A percentile compares a stretch with the other conserved stretches of the same genome.
phyloP scores from a whole-genome alignment of 1,140 invertebrate genomes.

The Geopemphigus sp. region DNA sequence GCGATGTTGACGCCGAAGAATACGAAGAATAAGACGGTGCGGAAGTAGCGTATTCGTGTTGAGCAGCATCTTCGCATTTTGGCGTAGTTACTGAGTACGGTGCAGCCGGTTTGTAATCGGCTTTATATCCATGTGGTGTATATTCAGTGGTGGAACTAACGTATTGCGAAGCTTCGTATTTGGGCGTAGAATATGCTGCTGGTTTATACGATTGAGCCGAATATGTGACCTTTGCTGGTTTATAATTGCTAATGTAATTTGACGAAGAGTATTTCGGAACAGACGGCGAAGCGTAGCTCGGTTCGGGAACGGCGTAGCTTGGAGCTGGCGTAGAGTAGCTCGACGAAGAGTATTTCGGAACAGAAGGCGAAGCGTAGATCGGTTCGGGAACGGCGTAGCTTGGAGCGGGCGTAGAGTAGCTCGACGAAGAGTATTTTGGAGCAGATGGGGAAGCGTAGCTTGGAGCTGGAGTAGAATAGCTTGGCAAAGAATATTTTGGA shows the following conservation, averaged over 20 bases:
- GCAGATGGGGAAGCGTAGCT: slow-evolving; percentile 4
- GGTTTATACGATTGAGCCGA: not conserved
- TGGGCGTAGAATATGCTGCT: not conserved
- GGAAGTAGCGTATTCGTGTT: slow-evolving; percentile 14
- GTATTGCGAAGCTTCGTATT: not conserved
- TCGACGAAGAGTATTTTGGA: slow-evolving; percentile 9
- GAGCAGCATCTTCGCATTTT: not conserved
- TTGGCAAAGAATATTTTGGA: slow-evolving; percentile 12
- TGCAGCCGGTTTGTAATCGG: slow-evolving; percentile 21
- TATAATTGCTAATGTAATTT: not conserved
- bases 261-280: slow-evolving; percentile 7
- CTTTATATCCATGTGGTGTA: slow-evolving; percentile 2
- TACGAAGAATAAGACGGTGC: not conserved
- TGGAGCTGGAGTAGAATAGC: slow-evolving; percentile 9
- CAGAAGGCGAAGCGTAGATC: not conserved
- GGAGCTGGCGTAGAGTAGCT: slow-evolving; percentile 28
- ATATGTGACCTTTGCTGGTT: not conserved
- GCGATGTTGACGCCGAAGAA: not conserved
- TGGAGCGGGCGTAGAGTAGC: not conserved
- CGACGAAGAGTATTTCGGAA: not conserved
- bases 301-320: slow-evolving; percentile 30
- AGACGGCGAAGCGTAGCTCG: not conserved
- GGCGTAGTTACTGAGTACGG: slow-evolving; percentile 18
- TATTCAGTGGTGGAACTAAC: not conserved
- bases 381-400: slow-evolving; percentile 32